Base-by-base conservation (phyloP, 2,113 vertebrate species). In the Platysternon megacephalum region DNA sequence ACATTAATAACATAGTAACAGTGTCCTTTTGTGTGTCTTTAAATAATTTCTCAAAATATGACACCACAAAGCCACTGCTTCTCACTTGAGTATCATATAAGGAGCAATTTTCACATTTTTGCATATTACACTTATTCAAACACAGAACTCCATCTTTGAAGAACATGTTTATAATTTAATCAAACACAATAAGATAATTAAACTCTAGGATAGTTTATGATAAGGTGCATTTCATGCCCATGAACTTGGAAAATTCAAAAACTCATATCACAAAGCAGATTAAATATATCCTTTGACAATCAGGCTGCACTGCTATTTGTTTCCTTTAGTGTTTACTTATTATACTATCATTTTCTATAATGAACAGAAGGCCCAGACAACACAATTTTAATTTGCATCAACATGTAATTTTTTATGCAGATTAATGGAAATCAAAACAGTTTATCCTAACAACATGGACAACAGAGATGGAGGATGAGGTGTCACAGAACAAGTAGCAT, bases 1-100 rank as follows among this genome's bases (percentile, higher is more conserved):
- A 94, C 98, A 98, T 98, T 98, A 98, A 98, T 98, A 98, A 97
- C 94, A 78, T 80, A 94, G 88, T 81, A 83, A 79, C 93, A 94
- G 89, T 94, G 98, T 98, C 98, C 97, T 98, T 98, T 97, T 95
- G 95, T 97, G 94, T 97, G 94, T 93, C 65, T 95, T 97, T 93
- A 97, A 92, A 97, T 95, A 95, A 95, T 97, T 92, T 89, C 90
- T 85, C 87, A 93, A 95, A 97, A 93, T 89, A 93, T 90, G 97
- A 95, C 91, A 95, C 90, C 84, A 74, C 74, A 94, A 95, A 95
- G 91, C 84, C 61, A 49, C 83, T 0, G 1, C 79, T 95, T 91
- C 78, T 85, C 96, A 95, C 89, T 95, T 53, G 90, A 90, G 86
- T 85, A 80, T 48, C 76, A 78, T 55, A 93, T 80, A 49, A 92